phyloP scores from a whole-genome alignment of 1,140 invertebrate genomes.

The Caerostris extrusa region DNA sequence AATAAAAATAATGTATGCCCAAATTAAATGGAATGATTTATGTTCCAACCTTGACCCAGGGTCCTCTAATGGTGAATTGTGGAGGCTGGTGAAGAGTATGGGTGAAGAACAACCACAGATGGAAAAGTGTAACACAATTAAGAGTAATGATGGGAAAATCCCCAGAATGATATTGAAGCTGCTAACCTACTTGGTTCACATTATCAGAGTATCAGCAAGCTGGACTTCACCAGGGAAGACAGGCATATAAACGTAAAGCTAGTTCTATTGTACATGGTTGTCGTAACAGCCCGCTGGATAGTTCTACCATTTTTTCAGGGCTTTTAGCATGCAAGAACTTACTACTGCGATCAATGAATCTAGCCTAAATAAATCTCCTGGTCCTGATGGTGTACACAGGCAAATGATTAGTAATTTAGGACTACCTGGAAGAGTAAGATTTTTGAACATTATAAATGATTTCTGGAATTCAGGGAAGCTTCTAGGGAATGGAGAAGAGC shows the following conservation, averaged over 20 bases:
- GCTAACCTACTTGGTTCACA: not conserved
- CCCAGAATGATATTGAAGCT: not conserved
- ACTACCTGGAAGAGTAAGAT: not conserved
- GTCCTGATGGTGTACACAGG: not conserved
- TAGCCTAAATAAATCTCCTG: not conserved
- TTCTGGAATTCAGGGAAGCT: not conserved
- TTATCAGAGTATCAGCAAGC: not conserved
- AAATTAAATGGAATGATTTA: not conserved
- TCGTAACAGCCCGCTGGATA: no score
- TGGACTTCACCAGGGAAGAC: not conserved
- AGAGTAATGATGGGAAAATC: not conserved
- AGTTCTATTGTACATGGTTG: constrained; percentile 17
- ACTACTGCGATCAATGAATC: not conserved
- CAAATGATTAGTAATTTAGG: not conserved
- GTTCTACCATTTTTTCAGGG: not conserved
- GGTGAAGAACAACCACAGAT: not conserved
- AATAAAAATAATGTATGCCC: constrained; percentile 20
- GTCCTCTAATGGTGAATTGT: constrained; percentile 11
- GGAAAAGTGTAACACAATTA: not conserved
- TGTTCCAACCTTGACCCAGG: not conserved
- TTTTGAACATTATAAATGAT: not conserved
- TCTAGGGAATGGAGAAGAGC: not conserved
- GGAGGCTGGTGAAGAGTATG: not conserved
- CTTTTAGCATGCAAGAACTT: not conserved
- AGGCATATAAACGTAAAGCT: not conserved